A percentile compares a stretch with the other conserved stretches of the same genome.
phyloP scores from a whole-genome alignment of 1,140 invertebrate species.

The Neotoxoptera formosana region DNA sequence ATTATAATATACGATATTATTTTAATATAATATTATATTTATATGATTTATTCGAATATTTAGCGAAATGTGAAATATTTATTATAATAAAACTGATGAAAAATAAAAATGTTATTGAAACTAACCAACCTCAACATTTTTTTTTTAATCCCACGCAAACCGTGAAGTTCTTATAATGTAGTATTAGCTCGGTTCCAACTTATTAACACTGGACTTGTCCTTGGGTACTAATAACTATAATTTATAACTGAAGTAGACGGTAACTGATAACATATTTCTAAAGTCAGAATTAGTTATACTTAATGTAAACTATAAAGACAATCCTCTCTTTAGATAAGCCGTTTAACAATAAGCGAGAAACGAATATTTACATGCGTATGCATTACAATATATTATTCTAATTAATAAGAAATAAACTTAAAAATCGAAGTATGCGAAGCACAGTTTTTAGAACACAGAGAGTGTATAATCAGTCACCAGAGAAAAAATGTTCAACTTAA shows the following conservation, averaged over 20 bases:
- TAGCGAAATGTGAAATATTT: neutral
- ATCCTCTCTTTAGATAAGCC: neutral
- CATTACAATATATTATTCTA: neutral
- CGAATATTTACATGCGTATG: neutral
- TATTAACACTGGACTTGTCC: neutral
- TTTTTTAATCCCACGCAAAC: neutral
- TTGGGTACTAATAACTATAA: neutral
- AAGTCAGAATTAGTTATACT: neutral
- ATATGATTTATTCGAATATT: neutral
- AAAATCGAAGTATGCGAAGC: neutral
- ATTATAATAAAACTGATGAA: neutral
- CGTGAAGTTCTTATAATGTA: neutral
- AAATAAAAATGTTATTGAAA: neutral
- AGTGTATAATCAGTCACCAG: neutral
- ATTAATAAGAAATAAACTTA: neutral
- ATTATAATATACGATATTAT: neutral
- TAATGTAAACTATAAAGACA: neutral
- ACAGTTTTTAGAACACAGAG: neutral
- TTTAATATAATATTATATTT: neutral
- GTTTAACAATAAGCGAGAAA: neutral
- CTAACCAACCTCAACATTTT: conserved; percentile 18
- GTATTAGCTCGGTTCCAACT: neutral
- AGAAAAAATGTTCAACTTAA: neutral
- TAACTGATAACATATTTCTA: neutral
- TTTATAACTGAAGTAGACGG: neutral